Percentiles rank a stretch among this genome's conserved stretches.
Evolutionary conservation across 2,888 invertebrate genomes (phyloP).

Genomic region (Agriotes lineatus): DNA sequence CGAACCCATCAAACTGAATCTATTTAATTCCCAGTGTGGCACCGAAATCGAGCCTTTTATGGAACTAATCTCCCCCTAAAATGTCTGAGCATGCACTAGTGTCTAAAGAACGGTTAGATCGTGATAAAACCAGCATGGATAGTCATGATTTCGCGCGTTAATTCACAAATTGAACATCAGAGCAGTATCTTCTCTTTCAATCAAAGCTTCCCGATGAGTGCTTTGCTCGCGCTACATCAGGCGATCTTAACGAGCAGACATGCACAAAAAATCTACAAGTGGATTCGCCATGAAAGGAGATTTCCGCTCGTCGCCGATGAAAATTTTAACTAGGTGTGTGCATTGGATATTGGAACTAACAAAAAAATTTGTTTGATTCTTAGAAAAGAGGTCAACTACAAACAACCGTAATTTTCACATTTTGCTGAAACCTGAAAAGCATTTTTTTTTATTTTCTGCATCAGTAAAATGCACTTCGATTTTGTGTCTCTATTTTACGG

Average conservation of each 20-base stretch:
- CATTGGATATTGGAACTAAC: no score
- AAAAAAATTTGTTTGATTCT: no score
- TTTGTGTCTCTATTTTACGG: no score
- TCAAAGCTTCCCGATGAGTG: constrained; percentile 16
- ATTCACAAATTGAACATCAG: constrained; percentile 41
- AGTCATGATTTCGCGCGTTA: constrained; percentile 33
- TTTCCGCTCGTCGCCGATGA: no score
- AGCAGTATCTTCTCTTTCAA: constrained; percentile 32
- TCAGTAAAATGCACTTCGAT: no score
- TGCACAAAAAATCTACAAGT: constrained; percentile 3
- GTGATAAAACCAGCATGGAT: constrained; percentile 40
- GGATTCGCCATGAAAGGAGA: not conserved
- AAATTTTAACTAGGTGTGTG: no score
- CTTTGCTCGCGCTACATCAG: not conserved
- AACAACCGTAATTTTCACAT: no score
- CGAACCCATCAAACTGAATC: constrained; percentile 10
- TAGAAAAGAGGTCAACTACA: no score
- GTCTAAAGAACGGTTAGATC: constrained; percentile 35
- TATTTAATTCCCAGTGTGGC: not conserved
- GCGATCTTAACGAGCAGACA: constrained; percentile 12
- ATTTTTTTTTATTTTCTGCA: no score
- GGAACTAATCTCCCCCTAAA: constrained; percentile 33
- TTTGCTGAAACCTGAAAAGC: no score
- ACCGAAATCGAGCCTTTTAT: constrained; percentile 21
- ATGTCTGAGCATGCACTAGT: constrained; percentile 35